Evolutionary conservation across 2,888 invertebrate species (phyloP), one percentile per base, ranked within the genome.

Genomic region (Tromatobia lineatoria): DNA sequence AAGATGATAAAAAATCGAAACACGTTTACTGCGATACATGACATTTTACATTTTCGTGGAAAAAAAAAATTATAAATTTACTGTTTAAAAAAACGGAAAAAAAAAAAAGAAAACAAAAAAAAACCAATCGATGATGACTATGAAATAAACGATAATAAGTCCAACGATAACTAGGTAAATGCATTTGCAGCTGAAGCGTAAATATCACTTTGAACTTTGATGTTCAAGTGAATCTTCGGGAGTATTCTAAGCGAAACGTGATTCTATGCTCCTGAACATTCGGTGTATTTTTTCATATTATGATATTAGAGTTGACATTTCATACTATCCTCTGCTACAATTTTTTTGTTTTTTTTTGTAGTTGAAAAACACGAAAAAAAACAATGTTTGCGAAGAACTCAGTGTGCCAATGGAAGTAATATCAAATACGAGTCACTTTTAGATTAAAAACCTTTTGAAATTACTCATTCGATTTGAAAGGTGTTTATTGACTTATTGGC

Each of bases 401-500:
- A 59, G 34, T 75, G 80, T 81, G 70, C 80, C 75, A 81, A 81
- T 75, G 45, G 23, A 75, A 70, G 80, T 64, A 59, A 75, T 54
- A 25, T 64, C 34, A n/a, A 73, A 42, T 54, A 29, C 47, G 57
- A 75, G 25, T 70, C 59, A 74, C 70, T 73, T 45, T 64, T 42
- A 69, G 61, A 70, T 76, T 76, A 54, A 25, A 23, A 61, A 42
- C 20, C 54, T 64, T 38, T 64, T 70, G 20, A 75, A 76, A 70
- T 34, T 29, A 71, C 38, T 20, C 13, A 38, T 45, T 71, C 61
- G 29, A 23, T 70, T 10, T 23, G 23, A 52, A 18, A 61, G 20
- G 25, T 50, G 67, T 61, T 78, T 52, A 45, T 70, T 59, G 50
- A 61, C 70, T 77, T 29, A 34, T 61, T 70, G 42, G 47, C 47